Base-by-base conservation (phyloP, 2,797 vertebrate species). In the Arremon aurantiirostris region DNA sequence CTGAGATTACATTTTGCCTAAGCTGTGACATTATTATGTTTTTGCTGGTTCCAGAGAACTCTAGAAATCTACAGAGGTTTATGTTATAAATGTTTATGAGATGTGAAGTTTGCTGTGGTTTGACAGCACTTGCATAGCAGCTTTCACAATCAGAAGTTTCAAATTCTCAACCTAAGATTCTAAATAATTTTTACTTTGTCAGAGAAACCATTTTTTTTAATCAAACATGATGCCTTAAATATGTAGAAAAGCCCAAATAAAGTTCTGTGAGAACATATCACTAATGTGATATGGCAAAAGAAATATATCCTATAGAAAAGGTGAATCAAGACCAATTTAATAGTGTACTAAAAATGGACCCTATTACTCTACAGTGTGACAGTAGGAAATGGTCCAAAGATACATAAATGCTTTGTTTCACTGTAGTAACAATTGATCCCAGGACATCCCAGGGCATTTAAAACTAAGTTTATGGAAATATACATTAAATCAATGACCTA, bases 401-500 rank as follows among this genome's bases (percentile, higher is more conserved):
- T 61, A 77, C 15, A 70, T 17, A 91, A 69, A 56, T 84, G 3
- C 15, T 89, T 90, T 41, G 11, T 60, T 94, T 95, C 63, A 75
- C 61, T 89, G 35, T 24, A 76, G 13, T 35, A 89, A n/a, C 37
- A 37, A 65, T 79, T 82, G 71, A 76, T 68, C 39, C 28, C 10
- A 52, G 63, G 18, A 32, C 15, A 83, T 66, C 11, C 8, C 27
- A 71, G 35, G 8, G 20, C 30, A 64, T 90, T 93, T 76, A 85
- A 57, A 93, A 82, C 3, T 71, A 52, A 86, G 23, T 30, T 72
- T 82, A 70, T n/a, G 39, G 28, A 94, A 94, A 63, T 84, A n/a
- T 7, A 32, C 28, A 75, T 91, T 80, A 86, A 94, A 77, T 81
- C 32, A 72, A 2, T 50, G 13, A 61, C 32, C 28, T 82, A 60